These are phyloP conservation scores for Mobula hypostoma DNA, from an alignment of 2,113 vertebrate genomes.

Conservation along the genomic window DNA sequence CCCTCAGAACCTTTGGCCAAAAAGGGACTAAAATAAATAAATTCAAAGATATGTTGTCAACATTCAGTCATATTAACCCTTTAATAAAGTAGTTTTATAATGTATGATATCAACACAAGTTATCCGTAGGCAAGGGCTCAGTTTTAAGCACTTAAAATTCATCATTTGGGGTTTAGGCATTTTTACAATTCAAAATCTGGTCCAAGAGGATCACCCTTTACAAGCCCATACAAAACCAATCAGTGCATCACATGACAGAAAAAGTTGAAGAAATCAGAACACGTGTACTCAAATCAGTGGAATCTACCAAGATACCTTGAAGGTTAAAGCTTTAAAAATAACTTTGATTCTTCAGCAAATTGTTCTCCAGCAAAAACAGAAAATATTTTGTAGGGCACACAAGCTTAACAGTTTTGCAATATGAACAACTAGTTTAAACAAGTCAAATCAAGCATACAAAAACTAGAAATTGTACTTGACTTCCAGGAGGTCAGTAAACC, in stretches of 20 bases:
- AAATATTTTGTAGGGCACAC: not conserved
- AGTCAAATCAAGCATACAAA: not conserved
- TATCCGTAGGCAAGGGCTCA: not conserved
- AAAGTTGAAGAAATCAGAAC: not conserved
- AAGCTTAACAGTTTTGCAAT: not conserved
- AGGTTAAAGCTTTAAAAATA: not conserved
- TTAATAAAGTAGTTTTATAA: not conserved
- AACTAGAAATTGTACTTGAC: not conserved
- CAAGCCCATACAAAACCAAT: not conserved
- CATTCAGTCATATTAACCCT: not conserved
- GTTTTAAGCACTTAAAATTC: not conserved
- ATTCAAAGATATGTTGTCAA: not conserved
- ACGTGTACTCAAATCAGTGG: not conserved
- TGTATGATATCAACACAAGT: not conserved
- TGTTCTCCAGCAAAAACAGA: slow-evolving; percentile 10
- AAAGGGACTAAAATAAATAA: not conserved
- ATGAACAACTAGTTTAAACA: slow-evolving; percentile 1
- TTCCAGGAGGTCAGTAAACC: not conserved
- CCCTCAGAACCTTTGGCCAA: not conserved
- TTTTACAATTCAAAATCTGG: not conserved
- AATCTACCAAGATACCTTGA: not conserved
- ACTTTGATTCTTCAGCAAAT: not conserved
- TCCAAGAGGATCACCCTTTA: not conserved
- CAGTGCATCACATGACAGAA: slow-evolving; percentile 25
- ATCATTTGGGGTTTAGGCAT: not conserved